These are phyloP conservation scores for Macrosteles quadrilineatus DNA, from an alignment of 1,140 invertebrate genomes.

Conservation along the genomic window DNA sequence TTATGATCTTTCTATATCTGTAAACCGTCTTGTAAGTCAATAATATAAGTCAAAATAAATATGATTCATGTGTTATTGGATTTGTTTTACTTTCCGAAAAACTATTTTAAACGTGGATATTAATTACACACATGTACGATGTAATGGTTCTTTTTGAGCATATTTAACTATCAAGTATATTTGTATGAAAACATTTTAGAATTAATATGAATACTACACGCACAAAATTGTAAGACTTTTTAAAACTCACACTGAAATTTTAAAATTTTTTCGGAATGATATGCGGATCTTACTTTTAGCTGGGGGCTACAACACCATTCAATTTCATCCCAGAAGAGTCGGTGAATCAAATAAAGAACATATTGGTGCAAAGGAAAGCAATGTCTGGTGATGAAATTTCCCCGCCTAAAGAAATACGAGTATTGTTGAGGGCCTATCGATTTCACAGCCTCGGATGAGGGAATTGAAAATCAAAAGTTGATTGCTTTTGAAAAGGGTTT, in stretches of 20 bases:
- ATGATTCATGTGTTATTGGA: neutral
- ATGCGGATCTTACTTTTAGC: neutral
- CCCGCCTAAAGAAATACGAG: conserved; percentile 1
- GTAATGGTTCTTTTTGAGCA: too few relatives aligned
- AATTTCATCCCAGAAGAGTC: neutral
- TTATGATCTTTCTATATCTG: too few relatives aligned
- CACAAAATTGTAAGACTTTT: too few relatives aligned
- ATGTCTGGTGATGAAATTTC: conserved; percentile 6
- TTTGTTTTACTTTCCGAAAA: too few relatives aligned
- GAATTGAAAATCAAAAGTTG: conserved; percentile 1
- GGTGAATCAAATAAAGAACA: neutral
- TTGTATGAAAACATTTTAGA: too few relatives aligned
- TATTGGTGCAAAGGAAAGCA: neutral
- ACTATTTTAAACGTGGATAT: too few relatives aligned
- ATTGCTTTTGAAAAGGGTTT: neutral
- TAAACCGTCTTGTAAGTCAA: neutral
- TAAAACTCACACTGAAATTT: too few relatives aligned
- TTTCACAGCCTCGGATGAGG: neutral
- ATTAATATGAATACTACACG: too few relatives aligned
- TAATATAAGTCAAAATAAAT: too few relatives aligned
- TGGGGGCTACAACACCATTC: neutral
- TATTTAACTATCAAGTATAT: too few relatives aligned
- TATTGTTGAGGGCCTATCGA: neutral
- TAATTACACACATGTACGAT: too few relatives aligned
- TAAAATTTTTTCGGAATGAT: too few relatives aligned